Evolutionary conservation across 1,140 invertebrate genomes (phyloP), one percentile per base, ranked within the genome.

Genomic region (Goniozus legneri): DNA sequence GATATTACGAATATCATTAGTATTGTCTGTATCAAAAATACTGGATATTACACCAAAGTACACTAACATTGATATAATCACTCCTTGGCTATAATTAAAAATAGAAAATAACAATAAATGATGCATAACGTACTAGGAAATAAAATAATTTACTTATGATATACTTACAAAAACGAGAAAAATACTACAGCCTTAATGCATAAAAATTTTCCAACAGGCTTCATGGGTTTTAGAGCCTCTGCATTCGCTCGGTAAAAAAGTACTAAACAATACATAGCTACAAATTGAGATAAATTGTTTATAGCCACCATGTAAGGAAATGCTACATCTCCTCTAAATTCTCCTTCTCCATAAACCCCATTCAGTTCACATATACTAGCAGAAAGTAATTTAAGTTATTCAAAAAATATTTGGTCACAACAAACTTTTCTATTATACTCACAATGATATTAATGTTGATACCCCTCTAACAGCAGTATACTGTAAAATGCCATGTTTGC

Each of bases 121-220:
- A n/a, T n/a, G n/a, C n/a, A n/a, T n/a, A n/a, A n/a, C n/a, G n/a
- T n/a, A n/a, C n/a, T n/a, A n/a, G n/a, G n/a, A n/a, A n/a, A 38
- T 14, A 18, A 46, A 46, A 31, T 19, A 22, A 30, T 16, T 24
- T 12, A 0, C 3, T 19, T 1, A 6, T 4, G 1, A 14, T 33
- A 19, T 44, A 86, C 91, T 88, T 84, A 96, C 93, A 96, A 97
- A 77, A 98, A 98, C 43, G 94, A 96, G 64, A 97, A 93, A 77
- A 98, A 98, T 10, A 98, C 92, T 43, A 98, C 95, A 62, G 92
- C 89, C 80, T 98, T 98, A 49, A 98, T 96, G 70, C 95, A 97
- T n/a, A 97, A 77, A 77, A 97, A 97, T 76, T 98, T 97, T 45
- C 90, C 88, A 54, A 98, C 81, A 6, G 95, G 94, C 64, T 88